A percentile compares a stretch with the other conserved stretches of the same genome.
Evolutionary conservation across 2,888 invertebrate genomes (phyloP).

Genomic region (Calameuta idolon): DNA sequence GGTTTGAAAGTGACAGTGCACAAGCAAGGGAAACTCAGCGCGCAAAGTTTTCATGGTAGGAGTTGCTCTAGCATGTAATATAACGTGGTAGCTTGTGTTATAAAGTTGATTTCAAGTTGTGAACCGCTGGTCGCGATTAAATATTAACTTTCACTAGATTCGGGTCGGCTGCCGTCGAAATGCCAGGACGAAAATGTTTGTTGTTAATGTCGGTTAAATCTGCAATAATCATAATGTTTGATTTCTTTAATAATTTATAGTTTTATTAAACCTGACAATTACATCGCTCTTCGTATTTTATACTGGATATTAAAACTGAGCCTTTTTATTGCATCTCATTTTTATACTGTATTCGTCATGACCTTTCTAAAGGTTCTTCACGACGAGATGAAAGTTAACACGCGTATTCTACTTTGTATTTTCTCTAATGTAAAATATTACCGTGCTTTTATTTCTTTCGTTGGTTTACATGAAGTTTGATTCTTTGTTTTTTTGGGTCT

Average conservation of each 20-base stretch:
- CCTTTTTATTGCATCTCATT: not conserved
- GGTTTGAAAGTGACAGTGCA: slow-evolving; percentile 64
- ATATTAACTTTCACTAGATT: slow-evolving; percentile 56
- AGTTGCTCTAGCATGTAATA: slow-evolving; percentile 34
- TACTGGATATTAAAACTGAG: not conserved
- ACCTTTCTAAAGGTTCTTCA: not conserved
- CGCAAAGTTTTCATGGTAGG: slow-evolving; percentile 45
- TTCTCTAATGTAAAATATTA: not conserved
- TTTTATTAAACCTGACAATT: not conserved
- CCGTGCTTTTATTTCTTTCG: not conserved
- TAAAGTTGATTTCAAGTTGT: slow-evolving; percentile 10
- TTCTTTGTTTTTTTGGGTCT: not conserved
- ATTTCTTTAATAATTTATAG: not conserved
- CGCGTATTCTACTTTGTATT: not conserved
- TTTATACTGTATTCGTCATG: not conserved
- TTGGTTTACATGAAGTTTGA: not conserved
- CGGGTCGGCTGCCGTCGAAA: slow-evolving; percentile 21
- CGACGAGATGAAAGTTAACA: not conserved
- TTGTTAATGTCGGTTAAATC: not conserved
- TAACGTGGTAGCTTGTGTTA: slow-evolving; percentile 23
- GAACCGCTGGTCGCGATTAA: slow-evolving; percentile 11
- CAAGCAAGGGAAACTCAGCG: slow-evolving; percentile 42
- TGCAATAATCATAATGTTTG: not conserved
- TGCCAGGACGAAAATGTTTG: not conserved
- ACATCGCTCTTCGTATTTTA: not conserved